Evolutionary conservation across 1,140 invertebrate genomes (phyloP).

Genomic region (Phenacoccus solenopsis): DNA sequence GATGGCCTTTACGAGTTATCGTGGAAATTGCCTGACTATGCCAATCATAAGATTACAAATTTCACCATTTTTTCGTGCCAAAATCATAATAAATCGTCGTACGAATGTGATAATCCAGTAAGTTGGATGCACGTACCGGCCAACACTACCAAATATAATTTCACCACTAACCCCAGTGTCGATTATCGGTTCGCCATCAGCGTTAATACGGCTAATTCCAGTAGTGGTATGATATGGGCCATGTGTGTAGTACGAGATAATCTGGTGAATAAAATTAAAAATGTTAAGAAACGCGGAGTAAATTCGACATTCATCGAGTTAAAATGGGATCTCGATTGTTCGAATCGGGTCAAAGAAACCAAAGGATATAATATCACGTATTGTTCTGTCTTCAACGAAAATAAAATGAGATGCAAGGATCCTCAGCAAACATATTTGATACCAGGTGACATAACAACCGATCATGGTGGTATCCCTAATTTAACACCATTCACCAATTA

Average conservation of each 20-base stretch:
- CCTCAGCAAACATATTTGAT: not conserved
- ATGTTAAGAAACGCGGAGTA: conserved; percentile 43
- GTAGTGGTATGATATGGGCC: conserved; percentile 65
- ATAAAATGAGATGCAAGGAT: conserved; percentile 20
- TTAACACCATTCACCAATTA: conserved; percentile 68
- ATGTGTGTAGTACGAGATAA: conserved; percentile 56
- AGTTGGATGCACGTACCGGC: conserved; percentile 42
- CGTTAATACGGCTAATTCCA: conserved; percentile 45
- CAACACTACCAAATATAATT: conserved; percentile 36
- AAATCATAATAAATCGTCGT: conserved; percentile 41
- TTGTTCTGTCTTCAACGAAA: conserved; percentile 41
- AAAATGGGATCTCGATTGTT: conserved; percentile 56
- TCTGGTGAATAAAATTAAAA: conserved; percentile 51
- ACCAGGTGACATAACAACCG: not conserved
- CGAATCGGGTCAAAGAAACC: conserved; percentile 46
- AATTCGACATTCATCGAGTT: conserved; percentile 47
- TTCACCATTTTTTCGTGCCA: conserved; percentile 66
- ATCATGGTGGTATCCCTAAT: conserved; percentile 32
- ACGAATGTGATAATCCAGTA: conserved; percentile 43
- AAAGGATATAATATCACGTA: conserved; percentile 53
- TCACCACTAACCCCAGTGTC: conserved; percentile 37
- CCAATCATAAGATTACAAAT: conserved; percentile 33
- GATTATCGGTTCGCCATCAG: conserved; percentile 57
- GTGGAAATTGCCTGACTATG: conserved; percentile 43
- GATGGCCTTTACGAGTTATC: too few species aligned